Evolutionary conservation across 2,888 invertebrate genomes (phyloP).

Genomic region (Meliscaeva auricollis): DNA sequence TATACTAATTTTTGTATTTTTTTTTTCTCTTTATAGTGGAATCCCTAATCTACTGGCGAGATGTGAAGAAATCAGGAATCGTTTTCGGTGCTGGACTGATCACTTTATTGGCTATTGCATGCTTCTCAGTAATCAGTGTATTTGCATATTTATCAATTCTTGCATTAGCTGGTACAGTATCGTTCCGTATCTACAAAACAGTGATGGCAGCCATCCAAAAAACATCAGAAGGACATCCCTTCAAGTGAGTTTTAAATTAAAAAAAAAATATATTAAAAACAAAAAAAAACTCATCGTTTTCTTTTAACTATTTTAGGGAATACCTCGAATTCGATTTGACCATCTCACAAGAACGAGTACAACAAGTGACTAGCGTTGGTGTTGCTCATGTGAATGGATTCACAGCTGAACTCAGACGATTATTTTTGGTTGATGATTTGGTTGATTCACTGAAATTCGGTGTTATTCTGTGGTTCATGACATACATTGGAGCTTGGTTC

Average conservation of each 20-base stretch:
- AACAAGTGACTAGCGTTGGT: slow-evolving; percentile 93
- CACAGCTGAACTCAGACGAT: slow-evolving; percentile 92
- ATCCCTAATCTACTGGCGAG: slow-evolving; percentile 98
- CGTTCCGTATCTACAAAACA: slow-evolving; percentile 98
- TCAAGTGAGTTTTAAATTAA: slow-evolving; percentile 90
- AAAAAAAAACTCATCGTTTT: slow-evolving; percentile 29
- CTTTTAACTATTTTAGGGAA: slow-evolving; percentile 87
- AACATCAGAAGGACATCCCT: slow-evolving; percentile 97
- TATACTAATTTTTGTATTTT: slow-evolving; percentile 32
- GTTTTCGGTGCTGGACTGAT: slow-evolving; percentile 96
- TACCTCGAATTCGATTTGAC: slow-evolving; percentile 94
- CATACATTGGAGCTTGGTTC: slow-evolving; percentile 99
- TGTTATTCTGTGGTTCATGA: slow-evolving; percentile 97
- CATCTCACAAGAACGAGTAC: slow-evolving; percentile 95
- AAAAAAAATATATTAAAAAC: neutral
- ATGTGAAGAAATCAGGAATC: slow-evolving; percentile 96
- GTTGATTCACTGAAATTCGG: slow-evolving; percentile 98
- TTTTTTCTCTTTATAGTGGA: slow-evolving; percentile 89
- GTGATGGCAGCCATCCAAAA: slow-evolving; percentile 98
- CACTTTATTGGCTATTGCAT: slow-evolving; percentile 96
- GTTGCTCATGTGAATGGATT: slow-evolving; percentile 95
- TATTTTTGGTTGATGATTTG: slow-evolving; percentile 98
- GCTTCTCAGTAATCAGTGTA: slow-evolving; percentile 97
- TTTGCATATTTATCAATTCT: slow-evolving; percentile 96
- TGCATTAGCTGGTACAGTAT: slow-evolving; percentile 93